Conservation (phyloP, 1,140 invertebrate genomes). For the Tetramorium alpestre region DNA sequence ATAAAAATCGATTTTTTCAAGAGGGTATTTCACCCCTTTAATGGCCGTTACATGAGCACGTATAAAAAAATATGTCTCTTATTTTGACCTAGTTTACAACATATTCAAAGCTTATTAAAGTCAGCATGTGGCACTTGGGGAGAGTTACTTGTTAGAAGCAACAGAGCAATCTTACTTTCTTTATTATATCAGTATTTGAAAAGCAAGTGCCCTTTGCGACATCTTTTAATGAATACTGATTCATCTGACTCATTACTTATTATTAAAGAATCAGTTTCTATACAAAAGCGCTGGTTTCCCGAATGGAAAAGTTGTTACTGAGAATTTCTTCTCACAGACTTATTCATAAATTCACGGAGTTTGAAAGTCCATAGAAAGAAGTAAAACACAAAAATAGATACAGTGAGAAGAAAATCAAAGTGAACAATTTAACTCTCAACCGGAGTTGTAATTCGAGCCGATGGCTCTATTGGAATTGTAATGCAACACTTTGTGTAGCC, state of each 20-base stretch:
- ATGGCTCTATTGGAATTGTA: constrained; percentile 34
- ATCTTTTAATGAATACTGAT: not conserved
- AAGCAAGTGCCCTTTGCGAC: not conserved
- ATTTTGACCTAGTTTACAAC: no score
- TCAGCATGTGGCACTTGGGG: no score
- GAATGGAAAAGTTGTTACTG: not conserved
- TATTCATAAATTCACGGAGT: not conserved
- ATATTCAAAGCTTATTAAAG: no score
- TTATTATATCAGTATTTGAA: not conserved
- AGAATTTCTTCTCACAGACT: not conserved
- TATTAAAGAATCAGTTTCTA: not conserved
- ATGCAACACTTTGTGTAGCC: constrained; percentile 26
- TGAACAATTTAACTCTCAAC: not conserved
- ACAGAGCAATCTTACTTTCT: not conserved
- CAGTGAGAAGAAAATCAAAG: not conserved
- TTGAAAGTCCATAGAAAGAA: not conserved
- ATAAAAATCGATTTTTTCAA: no score
- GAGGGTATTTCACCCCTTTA: no score
- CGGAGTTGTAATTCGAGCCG: constrained; percentile 18
- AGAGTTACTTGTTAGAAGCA: not conserved
- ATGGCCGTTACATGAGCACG: no score
- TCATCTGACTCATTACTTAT: not conserved
- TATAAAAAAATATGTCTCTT: no score
- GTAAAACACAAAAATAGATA: not conserved
- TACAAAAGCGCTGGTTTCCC: not conserved